Evolutionary conservation across 2,888 invertebrate species (phyloP).

Genomic region (Ceramica pisi): DNA sequence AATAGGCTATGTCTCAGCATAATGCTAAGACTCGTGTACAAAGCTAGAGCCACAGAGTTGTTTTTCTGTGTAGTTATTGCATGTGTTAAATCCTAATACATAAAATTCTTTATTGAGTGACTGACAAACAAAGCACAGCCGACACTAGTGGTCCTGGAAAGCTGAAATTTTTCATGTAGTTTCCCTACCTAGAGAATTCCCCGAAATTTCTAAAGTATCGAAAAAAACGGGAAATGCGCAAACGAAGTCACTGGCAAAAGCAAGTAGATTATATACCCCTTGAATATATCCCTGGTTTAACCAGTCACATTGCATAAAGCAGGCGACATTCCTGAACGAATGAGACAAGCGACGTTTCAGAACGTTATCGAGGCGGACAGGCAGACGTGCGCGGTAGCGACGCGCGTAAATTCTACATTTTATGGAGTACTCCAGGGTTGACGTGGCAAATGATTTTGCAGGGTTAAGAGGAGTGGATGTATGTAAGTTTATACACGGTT

Average conservation of each 20-base stretch:
- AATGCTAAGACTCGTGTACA: background rate
- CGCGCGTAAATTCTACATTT: conserved; percentile 56
- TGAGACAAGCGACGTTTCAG: conserved; percentile 46
- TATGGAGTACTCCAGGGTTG: conserved; percentile 50
- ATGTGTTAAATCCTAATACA: too few relatives aligned
- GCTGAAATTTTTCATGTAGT: too few relatives aligned
- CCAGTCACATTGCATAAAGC: background rate
- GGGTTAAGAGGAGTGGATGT: conserved; percentile 42
- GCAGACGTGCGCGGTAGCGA: conserved; percentile 42
- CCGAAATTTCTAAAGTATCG: too few relatives aligned
- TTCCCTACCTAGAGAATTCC: too few relatives aligned
- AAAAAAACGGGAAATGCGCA: too few relatives aligned
- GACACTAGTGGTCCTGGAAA: too few relatives aligned
- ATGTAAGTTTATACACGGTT: background rate
- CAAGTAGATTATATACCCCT: background rate
- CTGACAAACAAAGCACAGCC: too few relatives aligned
- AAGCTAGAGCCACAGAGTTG: background rate
- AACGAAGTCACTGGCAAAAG: too few relatives aligned
- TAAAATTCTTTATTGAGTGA: too few relatives aligned
- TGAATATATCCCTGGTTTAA: background rate
- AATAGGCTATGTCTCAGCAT: background rate
- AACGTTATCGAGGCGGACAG: conserved; percentile 53
- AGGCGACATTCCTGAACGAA: conserved; percentile 23
- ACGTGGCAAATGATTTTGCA: conserved; percentile 56
- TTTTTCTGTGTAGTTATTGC: too few relatives aligned